Conservation (phyloP, 2,888 invertebrate species). For the Chaitophorus viminalis region DNA sequence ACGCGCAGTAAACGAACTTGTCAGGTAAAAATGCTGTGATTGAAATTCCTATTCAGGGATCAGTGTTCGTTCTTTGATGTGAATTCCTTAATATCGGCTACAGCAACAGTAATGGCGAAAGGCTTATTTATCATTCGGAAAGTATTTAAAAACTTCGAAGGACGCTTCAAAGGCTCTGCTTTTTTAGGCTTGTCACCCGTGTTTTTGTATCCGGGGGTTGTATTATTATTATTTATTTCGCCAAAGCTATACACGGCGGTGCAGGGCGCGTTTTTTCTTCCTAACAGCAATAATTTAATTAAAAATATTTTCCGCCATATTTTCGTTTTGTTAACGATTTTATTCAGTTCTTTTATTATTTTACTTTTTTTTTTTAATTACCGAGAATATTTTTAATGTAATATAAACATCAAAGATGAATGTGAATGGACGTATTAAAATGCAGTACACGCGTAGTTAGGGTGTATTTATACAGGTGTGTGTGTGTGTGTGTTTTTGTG, state of each 20-base stretch:
- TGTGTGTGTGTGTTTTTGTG: neutral
- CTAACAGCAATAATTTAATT: conserved; percentile 56
- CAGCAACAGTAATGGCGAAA: conserved; percentile 18
- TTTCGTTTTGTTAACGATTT: conserved; percentile 57
- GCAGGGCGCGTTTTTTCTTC: conserved; percentile 20
- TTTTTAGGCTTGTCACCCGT: conserved; percentile 53
- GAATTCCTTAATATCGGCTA: conserved; percentile 52
- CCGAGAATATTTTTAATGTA: conserved; percentile 45
- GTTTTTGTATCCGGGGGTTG: conserved; percentile 7
- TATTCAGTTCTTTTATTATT: conserved; percentile 42
- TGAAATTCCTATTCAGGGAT: conserved; percentile 44
- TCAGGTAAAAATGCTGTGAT: conserved; percentile 56
- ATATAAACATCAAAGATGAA: conserved; percentile 54
- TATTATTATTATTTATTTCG: conserved; percentile 21
- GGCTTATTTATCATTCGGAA: conserved; percentile 57
- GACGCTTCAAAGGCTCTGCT: conserved; percentile 42
- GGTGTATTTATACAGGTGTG: neutral
- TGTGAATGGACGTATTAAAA: conserved; percentile 50
- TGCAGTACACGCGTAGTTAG: conserved; percentile 26
- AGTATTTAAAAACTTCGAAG: conserved; percentile 60
- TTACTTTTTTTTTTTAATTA: conserved; percentile 48
- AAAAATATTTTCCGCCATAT: conserved; percentile 58
- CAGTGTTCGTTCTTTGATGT: conserved; percentile 40
- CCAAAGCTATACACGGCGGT: neutral
- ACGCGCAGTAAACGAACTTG: neutral